Evolutionary conservation across 2,888 invertebrate species (phyloP), one percentile per base, ranked within the genome.

Genomic region (Endomychus coccineus): DNA sequence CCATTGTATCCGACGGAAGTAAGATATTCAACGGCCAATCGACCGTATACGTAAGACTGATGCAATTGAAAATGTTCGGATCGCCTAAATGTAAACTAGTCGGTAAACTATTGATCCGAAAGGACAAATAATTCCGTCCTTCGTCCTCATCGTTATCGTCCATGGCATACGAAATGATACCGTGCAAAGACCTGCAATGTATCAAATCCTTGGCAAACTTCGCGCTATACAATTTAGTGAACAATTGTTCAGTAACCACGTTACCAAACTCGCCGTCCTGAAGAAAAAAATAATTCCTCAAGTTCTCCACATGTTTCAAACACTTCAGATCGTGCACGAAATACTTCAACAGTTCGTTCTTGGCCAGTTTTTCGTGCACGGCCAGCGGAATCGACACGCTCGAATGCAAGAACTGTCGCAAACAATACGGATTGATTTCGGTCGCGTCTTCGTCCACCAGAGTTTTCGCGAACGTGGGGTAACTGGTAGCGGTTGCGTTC

Each of bases 1-100:
- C 62, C 43, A 87, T 62, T 0, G 82, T 75, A 46, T 82, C 80
- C 0, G 75, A 74, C 4, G 83, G 84, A 34, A 88, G 61, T 34
- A 88, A 72, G 23, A 87, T 77, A 62, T 83, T 87, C 1, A 87
- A 59, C 0, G 88, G 88, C 87, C 87, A 88, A 2, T 71, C 63
- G 6, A 84, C 75, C 7, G 76, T 69, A 59, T 85, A 87, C 2
- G 77, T 76, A 3, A 88, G 64, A 0, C 77, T 77, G 1, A 88
- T 62, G 46, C 78, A 78, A 23, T 77, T 75, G 5, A 87, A 57
- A 1, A 78, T 79, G 47, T 80, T 75, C 0, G 84, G 78, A 2
- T 78, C 75, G 17, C 71, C 70, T 46, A 79, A 71, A 55, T 78
- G 74, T 51, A 81, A 76, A 39, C 71, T 70, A 10, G 75, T 67